A percentile compares a stretch with the other conserved stretches of the same genome.
These are phyloP conservation scores for Meles meles DNA, from an alignment of 2,113 vertebrate genomes.

Conservation along the genomic window DNA sequence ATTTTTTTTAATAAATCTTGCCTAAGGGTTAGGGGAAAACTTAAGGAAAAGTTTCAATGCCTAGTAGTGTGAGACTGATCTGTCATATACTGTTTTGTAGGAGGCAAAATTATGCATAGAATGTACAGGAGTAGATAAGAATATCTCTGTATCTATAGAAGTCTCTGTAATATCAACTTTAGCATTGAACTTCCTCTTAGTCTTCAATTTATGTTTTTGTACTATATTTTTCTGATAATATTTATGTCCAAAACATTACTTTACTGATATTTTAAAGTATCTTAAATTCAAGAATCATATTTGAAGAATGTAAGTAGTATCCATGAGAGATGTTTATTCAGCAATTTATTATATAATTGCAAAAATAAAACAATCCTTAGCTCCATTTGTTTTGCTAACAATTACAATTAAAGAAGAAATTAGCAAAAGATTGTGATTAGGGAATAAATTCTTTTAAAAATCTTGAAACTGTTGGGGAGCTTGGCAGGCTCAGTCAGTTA, in stretches of 20 bases:
- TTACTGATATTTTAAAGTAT: neutral
- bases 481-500: neutral
- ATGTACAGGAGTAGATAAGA: neutral
- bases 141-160: neutral
- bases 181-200: neutral
- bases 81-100: neutral
- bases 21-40: neutral
- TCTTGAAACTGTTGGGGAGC: neutral
- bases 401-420: neutral
- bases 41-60: neutral
- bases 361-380: neutral
- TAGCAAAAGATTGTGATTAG: neutral
- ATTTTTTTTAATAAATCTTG: neutral
- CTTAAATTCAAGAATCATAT: neutral
- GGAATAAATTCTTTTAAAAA: neutral
- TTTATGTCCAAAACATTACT: neutral
- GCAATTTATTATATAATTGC: neutral
- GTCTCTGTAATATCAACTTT: neutral
- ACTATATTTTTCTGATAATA: neutral
- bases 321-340: neutral
- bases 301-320: neutral
- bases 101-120: neutral
- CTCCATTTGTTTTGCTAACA: neutral
- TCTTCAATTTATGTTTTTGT: neutral
- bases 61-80: neutral